Evolutionary conservation across 2,888 invertebrate genomes (phyloP).

Genomic region (Epinotia demarniana): DNA sequence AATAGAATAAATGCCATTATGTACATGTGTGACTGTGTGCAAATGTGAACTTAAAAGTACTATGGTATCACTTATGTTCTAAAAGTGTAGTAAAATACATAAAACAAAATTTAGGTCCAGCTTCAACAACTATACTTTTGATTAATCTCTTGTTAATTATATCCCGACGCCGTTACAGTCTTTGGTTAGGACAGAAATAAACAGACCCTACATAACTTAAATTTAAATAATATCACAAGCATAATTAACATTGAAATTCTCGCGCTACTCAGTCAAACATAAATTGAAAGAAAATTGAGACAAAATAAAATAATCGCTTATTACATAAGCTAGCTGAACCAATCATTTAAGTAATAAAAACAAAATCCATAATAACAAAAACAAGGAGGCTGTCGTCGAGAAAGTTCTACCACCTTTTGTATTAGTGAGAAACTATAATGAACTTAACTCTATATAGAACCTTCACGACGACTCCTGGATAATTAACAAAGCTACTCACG

Average conservation of each 20-base stretch:
- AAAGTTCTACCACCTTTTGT: slow-evolving; percentile 6
- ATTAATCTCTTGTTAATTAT: slow-evolving; percentile 62
- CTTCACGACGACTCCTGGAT: slow-evolving; percentile 23
- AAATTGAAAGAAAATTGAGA: slow-evolving; percentile 58
- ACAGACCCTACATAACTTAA: slow-evolving; percentile 74
- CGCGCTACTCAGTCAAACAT: slow-evolving; percentile 45
- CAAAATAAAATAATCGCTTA: slow-evolving; percentile 45
- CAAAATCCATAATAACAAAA: slow-evolving; percentile 26
- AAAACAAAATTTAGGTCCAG: slow-evolving; percentile 76
- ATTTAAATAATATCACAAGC: slow-evolving; percentile 82
- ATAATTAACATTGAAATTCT: slow-evolving; percentile 53
- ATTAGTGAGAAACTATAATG: slow-evolving; percentile 5
- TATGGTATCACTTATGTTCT: slow-evolving; percentile 32
- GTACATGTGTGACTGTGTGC: not conserved
- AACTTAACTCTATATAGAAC: not conserved
- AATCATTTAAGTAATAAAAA: slow-evolving; percentile 45
- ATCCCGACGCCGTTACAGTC: slow-evolving; percentile 77
- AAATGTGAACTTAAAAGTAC: slow-evolving; percentile 35
- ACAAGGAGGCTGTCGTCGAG: not conserved
- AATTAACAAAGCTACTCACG: slow-evolving; percentile 43
- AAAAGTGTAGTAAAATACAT: slow-evolving; percentile 53
- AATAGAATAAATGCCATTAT: slow-evolving; percentile 9
- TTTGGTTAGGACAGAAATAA: slow-evolving; percentile 81
- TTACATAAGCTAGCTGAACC: slow-evolving; percentile 38
- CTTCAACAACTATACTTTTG: slow-evolving; percentile 65